Base-by-base conservation (phyloP, 2,888 invertebrate species). In the Macrosoma leucophasiata region DNA sequence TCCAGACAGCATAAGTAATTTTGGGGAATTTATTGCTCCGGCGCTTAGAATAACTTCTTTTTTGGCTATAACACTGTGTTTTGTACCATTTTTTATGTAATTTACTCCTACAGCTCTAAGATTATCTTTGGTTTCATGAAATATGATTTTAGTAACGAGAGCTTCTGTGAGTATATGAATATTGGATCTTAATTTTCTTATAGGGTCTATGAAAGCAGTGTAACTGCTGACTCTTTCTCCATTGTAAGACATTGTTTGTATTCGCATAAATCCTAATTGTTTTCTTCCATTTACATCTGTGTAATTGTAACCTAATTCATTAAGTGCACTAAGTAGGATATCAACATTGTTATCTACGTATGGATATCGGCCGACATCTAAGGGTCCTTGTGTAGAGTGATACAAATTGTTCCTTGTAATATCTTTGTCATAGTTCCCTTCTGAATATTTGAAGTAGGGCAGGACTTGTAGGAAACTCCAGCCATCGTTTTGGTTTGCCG, bases 391-490 rank as follows among this genome's bases (percentile, higher is more conserved):
- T 1, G 73, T 73, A 3, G 84, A 81, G 48, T 84, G 84, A 43
- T 70, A 79, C 26, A 65, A 58, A 47, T 70, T 76, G 42, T 82
- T 78, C 48, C 73, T 81, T 11, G 63, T 64, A 38, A 84, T 76
- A 34, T 82, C 84, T 43, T 72, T 79, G 39, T 84, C 81, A 28
- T 79, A 82, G 48, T 82, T 84, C 40, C 81, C 79, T 61, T 84
- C 84, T 1, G 84, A 84, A 41, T 84, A 77, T 49, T 82, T 84
- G 48, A 81, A 84, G 52, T 68, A 84, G 7, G 79, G 78, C 1
- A 84, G 57, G 3, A 84, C 55, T 48, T 79, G 62, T 3, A 49
- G 65, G 43, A 62, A 84, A 33, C 68, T 67, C 84, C 84, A 84
- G 8, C 76, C 84, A 2, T 78, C 71, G 35, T 82, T 82, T 2